Percentiles rank a stretch among this genome's conserved stretches.
Evolutionary conservation across 2,113 vertebrate genomes (phyloP).

Genomic region (Sigmodon hispidus): DNA sequence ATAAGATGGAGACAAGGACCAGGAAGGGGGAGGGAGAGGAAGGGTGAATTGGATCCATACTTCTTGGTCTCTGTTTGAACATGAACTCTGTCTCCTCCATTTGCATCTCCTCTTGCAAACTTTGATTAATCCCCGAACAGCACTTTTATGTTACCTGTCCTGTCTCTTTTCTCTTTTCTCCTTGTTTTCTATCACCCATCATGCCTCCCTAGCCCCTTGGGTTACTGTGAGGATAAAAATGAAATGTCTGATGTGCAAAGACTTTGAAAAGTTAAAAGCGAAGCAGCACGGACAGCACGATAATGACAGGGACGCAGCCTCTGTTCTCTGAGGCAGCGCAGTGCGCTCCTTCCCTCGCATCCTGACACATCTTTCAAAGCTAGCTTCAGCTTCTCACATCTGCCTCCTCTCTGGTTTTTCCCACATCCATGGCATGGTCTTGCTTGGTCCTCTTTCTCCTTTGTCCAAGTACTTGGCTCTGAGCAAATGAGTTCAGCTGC

Average conservation of each 20-base stretch:
- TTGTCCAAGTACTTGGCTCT: neutral
- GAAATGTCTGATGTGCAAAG: conserved; percentile 35
- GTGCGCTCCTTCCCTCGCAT: neutral
- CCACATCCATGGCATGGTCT: neutral
- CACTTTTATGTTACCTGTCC: neutral
- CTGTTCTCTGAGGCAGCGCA: neutral
- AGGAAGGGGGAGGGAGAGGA: neutral
- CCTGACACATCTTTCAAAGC: neutral
- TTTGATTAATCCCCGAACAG: neutral
- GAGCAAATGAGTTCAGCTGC: neutral
- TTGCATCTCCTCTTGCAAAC: neutral
- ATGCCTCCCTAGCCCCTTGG: neutral
- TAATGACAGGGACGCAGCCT: accelerated
- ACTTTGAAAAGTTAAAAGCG: neutral
- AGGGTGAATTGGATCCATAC: neutral
- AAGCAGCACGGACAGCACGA: accelerated
- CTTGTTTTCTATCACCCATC: conserved; percentile 4
- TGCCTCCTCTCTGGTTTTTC: neutral
- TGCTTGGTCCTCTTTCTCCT: neutral
- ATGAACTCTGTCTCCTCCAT: neutral
- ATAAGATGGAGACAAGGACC: neutral
- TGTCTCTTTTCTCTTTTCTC: neutral
- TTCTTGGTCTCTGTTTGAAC: neutral
- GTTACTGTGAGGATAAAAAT: neutral
- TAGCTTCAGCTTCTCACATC: neutral